Percentiles rank a stretch among this genome's conserved stretches.
Conservation (phyloP, 2,113 vertebrate species). For the Cyprinus carpio region DNA sequence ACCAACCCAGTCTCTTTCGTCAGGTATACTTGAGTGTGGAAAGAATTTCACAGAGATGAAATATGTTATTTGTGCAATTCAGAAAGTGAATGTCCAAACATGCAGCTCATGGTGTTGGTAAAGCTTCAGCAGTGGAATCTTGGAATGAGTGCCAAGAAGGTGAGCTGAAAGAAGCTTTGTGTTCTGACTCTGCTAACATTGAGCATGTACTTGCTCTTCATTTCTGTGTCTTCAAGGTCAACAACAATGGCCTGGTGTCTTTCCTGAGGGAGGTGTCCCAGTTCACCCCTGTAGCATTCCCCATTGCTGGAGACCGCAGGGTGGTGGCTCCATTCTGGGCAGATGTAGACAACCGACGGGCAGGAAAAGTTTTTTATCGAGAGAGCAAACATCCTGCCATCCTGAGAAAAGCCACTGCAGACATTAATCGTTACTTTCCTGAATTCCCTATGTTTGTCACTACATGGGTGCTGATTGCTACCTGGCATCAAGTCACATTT, state of each 20-base stretch:
- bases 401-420: constrained; percentile 78
- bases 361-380: constrained; percentile 87
- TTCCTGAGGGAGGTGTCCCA: constrained; percentile 97
- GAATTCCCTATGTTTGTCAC: constrained; percentile 84
- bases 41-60: background rate
- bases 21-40: background rate
- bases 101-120: background rate
- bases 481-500: constrained; percentile 94
- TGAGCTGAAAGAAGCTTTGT: constrained; percentile 2
- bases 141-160: constrained; percentile 16
- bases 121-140: constrained; percentile 4
- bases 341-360: constrained; percentile 91
- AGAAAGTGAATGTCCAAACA: constrained; percentile 26
- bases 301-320: constrained; percentile 93
- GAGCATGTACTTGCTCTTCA: constrained; percentile 16
- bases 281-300: constrained; percentile 95
- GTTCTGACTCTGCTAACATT: constrained; percentile 16
- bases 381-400: constrained; percentile 81
- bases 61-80: constrained; percentile 22
- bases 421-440: constrained; percentile 84
- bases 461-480: constrained; percentile 88
- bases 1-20: background rate
- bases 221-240: constrained; percentile 79
- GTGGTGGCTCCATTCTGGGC: constrained; percentile 98
- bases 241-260: constrained; percentile 97